A percentile compares a stretch with the other conserved stretches of the same genome.
Conservation (phyloP, 2,888 invertebrate species). For the Hypomecis atomaria region DNA sequence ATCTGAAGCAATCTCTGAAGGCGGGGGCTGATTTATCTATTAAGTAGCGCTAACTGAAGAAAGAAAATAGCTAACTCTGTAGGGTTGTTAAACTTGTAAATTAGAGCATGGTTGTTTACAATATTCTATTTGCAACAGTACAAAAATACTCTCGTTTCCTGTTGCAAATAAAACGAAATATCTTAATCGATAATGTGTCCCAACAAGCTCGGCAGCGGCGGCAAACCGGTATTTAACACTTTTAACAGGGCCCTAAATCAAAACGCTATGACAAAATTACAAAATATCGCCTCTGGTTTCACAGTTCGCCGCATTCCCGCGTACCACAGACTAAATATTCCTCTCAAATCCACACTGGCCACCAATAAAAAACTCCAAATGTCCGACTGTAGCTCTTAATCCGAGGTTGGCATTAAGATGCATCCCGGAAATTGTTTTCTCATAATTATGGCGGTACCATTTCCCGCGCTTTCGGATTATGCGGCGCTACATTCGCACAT, state of each 20-base stretch:
- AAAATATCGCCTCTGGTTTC: slow-evolving; percentile 25
- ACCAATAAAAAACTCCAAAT: slow-evolving; percentile 53
- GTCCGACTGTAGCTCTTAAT: slow-evolving; percentile 68
- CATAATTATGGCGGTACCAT: slow-evolving; percentile 78
- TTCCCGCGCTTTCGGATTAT: slow-evolving; percentile 72
- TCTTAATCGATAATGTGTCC: slow-evolving; percentile 12
- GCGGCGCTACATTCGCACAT: slow-evolving; percentile 80
- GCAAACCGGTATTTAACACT: slow-evolving; percentile 13
- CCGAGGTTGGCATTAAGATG: slow-evolving; percentile 74
- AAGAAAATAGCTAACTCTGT: background rate
- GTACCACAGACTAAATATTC: slow-evolving; percentile 41
- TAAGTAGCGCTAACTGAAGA: background rate
- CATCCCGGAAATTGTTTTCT: slow-evolving; percentile 83
- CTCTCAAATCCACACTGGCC: slow-evolving; percentile 43
- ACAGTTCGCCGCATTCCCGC: slow-evolving; percentile 34
- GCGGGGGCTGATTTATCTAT: no score
- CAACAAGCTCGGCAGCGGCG: slow-evolving; percentile 7
- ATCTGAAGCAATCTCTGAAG: no score
- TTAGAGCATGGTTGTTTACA: background rate
- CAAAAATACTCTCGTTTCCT: background rate
- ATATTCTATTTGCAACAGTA: background rate
- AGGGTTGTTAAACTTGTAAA: background rate
- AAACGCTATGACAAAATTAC: slow-evolving; percentile 38
- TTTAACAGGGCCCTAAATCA: slow-evolving; percentile 31
- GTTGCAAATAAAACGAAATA: slow-evolving; percentile 7